phyloP scores from a whole-genome alignment of 2,113 vertebrate species.

The Psittacara wagleri region DNA sequence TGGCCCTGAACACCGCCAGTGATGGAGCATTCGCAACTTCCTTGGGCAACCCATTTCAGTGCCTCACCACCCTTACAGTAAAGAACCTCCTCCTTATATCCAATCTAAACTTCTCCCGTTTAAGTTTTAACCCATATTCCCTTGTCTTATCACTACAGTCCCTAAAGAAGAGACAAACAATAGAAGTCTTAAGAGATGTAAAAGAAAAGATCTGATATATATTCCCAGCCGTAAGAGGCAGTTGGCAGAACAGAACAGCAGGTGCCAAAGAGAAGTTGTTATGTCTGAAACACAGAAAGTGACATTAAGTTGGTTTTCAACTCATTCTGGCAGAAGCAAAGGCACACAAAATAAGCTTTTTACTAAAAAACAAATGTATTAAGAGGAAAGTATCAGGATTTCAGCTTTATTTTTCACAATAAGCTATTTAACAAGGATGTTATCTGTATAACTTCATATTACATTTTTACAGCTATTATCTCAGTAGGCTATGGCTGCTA shows the following conservation, averaged over 20 bases:
- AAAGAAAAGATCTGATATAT: neutral
- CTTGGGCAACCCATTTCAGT: too few species aligned
- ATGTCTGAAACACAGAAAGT: constrained; percentile 6
- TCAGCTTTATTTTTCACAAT: neutral
- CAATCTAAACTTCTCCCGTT: too few species aligned
- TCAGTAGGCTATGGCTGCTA: neutral
- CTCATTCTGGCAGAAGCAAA: neutral
- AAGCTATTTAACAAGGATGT: neutral
- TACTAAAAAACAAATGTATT: neutral
- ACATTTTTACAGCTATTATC: neutral
- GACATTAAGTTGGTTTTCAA: neutral
- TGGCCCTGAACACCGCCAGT: too few species aligned
- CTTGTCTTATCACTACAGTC: too few species aligned
- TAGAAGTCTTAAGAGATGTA: neutral
- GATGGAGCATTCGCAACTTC: too few species aligned
- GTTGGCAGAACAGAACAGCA: constrained; percentile 31
- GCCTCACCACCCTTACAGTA: too few species aligned
- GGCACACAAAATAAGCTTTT: neutral
- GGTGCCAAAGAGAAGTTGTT: neutral
- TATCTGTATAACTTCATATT: neutral
- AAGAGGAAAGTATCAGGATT: neutral
- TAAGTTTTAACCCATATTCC: too few species aligned
- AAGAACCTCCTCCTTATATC: too few species aligned
- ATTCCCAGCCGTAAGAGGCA: constrained; percentile 12
- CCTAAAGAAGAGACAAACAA: too few species aligned